Base-by-base conservation (phyloP, 2,113 vertebrate genomes). In the human (Homo sapiens) region DNA sequence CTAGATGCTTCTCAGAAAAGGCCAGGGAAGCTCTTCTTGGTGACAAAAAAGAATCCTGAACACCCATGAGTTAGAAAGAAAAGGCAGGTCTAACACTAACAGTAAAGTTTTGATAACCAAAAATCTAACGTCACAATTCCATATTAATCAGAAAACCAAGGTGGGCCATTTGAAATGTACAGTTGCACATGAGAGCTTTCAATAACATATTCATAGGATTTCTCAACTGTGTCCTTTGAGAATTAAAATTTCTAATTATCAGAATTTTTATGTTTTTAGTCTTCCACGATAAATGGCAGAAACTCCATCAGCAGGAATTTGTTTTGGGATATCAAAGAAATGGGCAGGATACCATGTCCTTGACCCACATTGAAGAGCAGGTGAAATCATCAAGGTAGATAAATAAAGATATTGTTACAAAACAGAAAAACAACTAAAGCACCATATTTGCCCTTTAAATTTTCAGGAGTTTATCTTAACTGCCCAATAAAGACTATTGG, bases 281-380 rank as follows among this genome's bases (percentile, higher is more conserved):
- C n/a, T 93, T 90, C 80, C 40, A 50, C 4, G 22, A 86, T 73
- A 94, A 84, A 83, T 45, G 66, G 52, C 86, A 96, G 72, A 70
- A 90, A 94, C 70, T 73, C 64, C 32, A 90, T 55, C 32, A 91
- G 55, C 14, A 76, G 48, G n/a, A 90, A 8, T 86, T 89, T 91
- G 11, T 57, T 90, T 55, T 88, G 32, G 38, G 94, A 81, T 85
- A 84, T 43, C 93, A 93, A 95, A 97, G 80, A 97, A 88, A 97
- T 92, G 85, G 70, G 81, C 88, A 97, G 23, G 38, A 75, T 93
- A 84, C 27, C 79, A 81, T 72, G 43, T 94, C 73, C 86, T 83
- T 76, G 73, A 75, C 68, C 89, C 5, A 86, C 32, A 91, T 0
- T 64, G 14, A 78, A 92, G 30, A 90, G 38, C 43, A 66, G 38